phyloP scores from a whole-genome alignment of 2,888 invertebrate species.

The Troglohyphantes excavatus region DNA sequence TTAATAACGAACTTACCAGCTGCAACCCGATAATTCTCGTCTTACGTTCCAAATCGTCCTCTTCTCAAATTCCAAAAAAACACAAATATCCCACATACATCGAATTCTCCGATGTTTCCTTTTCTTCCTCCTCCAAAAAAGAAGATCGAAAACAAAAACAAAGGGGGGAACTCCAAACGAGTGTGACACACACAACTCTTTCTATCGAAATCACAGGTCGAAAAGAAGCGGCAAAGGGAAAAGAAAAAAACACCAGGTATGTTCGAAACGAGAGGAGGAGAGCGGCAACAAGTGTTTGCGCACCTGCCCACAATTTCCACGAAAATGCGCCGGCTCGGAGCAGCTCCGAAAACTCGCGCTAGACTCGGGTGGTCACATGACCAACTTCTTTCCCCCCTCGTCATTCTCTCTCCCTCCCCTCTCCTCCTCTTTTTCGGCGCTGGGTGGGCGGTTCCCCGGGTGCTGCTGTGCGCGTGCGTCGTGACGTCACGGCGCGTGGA shows the following conservation, averaged over 20 bases:
- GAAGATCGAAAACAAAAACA: neutral
- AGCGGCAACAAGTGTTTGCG: constrained; percentile 59
- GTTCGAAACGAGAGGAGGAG: neutral
- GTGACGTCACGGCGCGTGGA: constrained; percentile 67
- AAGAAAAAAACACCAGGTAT: neutral
- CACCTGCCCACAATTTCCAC: constrained; percentile 62
- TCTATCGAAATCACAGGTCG: neutral
- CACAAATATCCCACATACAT: neutral
- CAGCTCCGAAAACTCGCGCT: constrained; percentile 1
- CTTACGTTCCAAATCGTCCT: neutral
- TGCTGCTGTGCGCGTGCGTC: constrained; percentile 69
- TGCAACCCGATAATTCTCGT: neutral
- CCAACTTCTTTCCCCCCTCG: too few relatives aligned
- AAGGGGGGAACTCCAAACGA: neutral
- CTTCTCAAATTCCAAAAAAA: neutral
- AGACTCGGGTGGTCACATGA: constrained; percentile 42
- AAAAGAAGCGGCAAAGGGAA: neutral
- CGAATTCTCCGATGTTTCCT: too few relatives aligned
- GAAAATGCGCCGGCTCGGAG: neutral
- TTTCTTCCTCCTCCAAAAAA: neutral
- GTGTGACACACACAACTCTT: neutral
- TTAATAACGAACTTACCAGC: too few relatives aligned
- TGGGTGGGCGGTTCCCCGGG: constrained; percentile 60
- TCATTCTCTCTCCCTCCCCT: too few relatives aligned
- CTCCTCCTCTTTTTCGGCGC: neutral